Conservation (phyloP, 1,140 invertebrate genomes). For the Diprion similis region DNA sequence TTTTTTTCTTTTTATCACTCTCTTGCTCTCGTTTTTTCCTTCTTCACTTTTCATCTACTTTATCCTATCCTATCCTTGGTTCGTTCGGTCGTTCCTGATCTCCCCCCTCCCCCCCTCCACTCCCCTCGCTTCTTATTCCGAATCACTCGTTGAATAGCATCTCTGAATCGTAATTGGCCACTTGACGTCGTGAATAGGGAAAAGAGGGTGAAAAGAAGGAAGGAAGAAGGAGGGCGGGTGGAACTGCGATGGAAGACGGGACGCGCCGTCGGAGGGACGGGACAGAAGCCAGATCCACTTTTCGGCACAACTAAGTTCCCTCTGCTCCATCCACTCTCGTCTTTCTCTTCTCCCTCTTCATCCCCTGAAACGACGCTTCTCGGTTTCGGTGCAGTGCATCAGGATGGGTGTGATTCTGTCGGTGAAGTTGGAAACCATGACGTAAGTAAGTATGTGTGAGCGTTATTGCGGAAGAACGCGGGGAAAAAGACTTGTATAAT, state of each 20-base stretch:
- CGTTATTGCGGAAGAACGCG: too few species aligned
- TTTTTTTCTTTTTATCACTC: not conserved
- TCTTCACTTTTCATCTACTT: not conserved
- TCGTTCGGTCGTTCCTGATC: not conserved
- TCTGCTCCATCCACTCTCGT: too few species aligned
- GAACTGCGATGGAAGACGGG: not conserved
- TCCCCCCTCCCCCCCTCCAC: not conserved
- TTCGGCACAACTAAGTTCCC: too few species aligned
- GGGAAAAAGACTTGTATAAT: too few species aligned
- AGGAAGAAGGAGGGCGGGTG: not conserved
- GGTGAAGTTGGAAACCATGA: too few species aligned
- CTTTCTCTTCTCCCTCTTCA: too few species aligned
- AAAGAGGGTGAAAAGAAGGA: not conserved
- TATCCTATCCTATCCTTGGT: not conserved
- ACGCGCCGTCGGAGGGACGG: not conserved
- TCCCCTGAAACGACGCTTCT: too few species aligned
- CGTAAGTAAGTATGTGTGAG: too few species aligned
- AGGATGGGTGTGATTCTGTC: too few species aligned
- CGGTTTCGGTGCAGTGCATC: too few species aligned
- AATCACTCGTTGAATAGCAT: conserved; percentile 4
- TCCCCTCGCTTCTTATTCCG: conserved; percentile 6
- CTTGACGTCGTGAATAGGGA: not conserved
- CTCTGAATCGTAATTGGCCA: conserved; percentile 8
- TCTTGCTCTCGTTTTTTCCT: not conserved
- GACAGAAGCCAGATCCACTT: not conserved